These are phyloP conservation scores for Hanleya hanleyi DNA, from an alignment of 2,888 invertebrate species.

Conservation along the genomic window DNA sequence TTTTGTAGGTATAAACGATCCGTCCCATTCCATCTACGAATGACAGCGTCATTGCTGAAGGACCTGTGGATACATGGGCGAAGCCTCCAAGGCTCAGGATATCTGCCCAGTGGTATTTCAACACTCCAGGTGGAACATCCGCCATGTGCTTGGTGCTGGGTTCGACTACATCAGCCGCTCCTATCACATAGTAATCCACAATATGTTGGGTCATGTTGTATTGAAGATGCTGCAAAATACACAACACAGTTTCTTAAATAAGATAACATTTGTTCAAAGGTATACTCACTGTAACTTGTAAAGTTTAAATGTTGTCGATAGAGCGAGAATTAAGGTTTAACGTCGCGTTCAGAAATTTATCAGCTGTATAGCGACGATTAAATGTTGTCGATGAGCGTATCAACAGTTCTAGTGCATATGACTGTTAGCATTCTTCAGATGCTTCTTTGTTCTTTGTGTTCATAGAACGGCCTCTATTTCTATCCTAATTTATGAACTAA, in stretches of 20 bases:
- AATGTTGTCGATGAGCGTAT: no score
- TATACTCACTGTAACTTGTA: no score
- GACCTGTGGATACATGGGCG: conserved; percentile 13
- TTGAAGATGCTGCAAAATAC: conserved; percentile 4
- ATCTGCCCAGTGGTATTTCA: conserved; percentile 15
- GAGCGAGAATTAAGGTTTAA: no score
- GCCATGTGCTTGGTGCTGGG: not conserved
- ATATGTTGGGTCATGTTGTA: not conserved
- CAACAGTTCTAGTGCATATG: no score
- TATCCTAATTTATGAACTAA: no score
- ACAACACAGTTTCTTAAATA: not conserved
- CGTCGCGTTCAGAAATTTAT: no score
- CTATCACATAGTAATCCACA: conserved; percentile 10
- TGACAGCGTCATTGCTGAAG: conserved; percentile 22
- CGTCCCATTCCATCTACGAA: conserved; percentile 22
- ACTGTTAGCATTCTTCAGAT: no score
- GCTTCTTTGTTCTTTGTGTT: no score
- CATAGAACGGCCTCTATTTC: no score
- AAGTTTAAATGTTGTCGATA: no score
- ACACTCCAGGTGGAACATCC: not conserved
- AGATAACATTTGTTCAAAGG: no score
- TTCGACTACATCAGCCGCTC: not conserved
- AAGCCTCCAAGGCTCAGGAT: conserved; percentile 41
- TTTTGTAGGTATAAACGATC: conserved; percentile 14
- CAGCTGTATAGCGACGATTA: no score